Evolutionary conservation across 2,113 vertebrate species (phyloP).

Genomic region (Nematolebias whitei): DNA sequence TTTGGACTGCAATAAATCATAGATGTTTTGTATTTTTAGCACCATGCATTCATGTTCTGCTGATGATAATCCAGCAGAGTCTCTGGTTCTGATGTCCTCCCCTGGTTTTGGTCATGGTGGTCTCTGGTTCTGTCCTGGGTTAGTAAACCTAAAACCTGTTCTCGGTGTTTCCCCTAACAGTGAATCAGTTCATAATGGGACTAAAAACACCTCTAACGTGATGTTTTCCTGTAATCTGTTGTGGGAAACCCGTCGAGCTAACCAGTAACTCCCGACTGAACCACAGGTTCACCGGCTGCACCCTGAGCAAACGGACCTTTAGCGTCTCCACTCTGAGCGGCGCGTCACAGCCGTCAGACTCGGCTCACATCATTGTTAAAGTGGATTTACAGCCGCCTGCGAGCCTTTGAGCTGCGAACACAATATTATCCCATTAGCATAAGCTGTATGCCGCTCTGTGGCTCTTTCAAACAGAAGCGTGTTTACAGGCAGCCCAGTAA

Average conservation of each 20-base stretch:
- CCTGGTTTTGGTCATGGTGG: too few relatives aligned
- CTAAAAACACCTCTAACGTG: too few relatives aligned
- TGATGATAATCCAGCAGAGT: too few relatives aligned
- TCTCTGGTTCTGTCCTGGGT: too few relatives aligned
- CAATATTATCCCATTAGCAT: constrained; percentile 63
- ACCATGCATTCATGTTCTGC: too few relatives aligned
- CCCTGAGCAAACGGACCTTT: constrained; percentile 4
- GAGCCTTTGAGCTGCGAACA: constrained; percentile 48
- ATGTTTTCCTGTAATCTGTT: neutral
- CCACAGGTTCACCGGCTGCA: neutral
- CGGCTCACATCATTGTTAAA: constrained; percentile 39
- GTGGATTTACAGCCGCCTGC: constrained; percentile 63
- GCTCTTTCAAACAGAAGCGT: constrained; percentile 47
- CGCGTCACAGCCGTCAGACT: neutral
- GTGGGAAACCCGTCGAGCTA: neutral
- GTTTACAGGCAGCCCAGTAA: constrained; percentile 59
- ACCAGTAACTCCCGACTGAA: neutral
- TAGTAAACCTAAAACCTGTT: too few relatives aligned
- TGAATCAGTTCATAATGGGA: too few relatives aligned
- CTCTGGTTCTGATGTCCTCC: too few relatives aligned
- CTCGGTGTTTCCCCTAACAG: neutral
- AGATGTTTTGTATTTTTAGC: too few relatives aligned
- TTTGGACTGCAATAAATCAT: too few relatives aligned
- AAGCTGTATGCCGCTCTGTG: constrained; percentile 50
- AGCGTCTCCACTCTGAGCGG: constrained; percentile 13